These are phyloP conservation scores for Procambarus virginalis DNA, from an alignment of 1,140 invertebrate species.

Conservation along the genomic window DNA sequence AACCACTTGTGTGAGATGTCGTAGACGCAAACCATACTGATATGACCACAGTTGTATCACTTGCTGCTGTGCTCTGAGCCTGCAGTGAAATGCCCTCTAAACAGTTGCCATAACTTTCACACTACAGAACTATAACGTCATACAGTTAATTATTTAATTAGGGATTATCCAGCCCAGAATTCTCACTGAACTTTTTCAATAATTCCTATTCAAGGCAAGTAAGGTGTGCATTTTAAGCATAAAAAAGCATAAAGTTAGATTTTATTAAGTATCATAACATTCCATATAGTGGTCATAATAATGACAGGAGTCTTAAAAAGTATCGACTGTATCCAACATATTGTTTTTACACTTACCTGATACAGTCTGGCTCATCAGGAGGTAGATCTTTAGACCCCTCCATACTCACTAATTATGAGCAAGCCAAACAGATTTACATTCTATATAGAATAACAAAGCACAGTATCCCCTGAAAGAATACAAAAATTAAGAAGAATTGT, in stretches of 20 bases:
- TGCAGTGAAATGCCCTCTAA: background rate
- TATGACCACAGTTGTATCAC: constrained; percentile 52
- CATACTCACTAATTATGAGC: background rate
- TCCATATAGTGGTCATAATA: too few relatives aligned
- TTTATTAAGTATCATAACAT: too few relatives aligned
- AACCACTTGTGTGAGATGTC: constrained; percentile 47
- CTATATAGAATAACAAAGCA: background rate
- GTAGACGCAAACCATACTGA: constrained; percentile 43
- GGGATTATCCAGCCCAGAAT: too few relatives aligned
- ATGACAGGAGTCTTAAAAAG: too few relatives aligned
- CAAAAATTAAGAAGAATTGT: background rate
- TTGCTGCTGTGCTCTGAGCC: constrained; percentile 37
- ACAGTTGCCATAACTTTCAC: background rate
- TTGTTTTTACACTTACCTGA: background rate
- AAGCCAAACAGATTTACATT: background rate
- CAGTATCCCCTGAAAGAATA: background rate
- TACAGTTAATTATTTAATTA: background rate
- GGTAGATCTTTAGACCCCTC: background rate
- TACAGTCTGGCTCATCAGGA: background rate
- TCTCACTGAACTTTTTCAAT: too few relatives aligned
- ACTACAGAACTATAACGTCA: background rate
- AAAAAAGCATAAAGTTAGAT: too few relatives aligned
- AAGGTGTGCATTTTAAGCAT: too few relatives aligned
- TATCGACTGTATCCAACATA: too few relatives aligned
- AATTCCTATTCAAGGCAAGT: too few relatives aligned